Base-by-base conservation (phyloP, 2,888 invertebrate species). In the Tryphoninae sp. region DNA sequence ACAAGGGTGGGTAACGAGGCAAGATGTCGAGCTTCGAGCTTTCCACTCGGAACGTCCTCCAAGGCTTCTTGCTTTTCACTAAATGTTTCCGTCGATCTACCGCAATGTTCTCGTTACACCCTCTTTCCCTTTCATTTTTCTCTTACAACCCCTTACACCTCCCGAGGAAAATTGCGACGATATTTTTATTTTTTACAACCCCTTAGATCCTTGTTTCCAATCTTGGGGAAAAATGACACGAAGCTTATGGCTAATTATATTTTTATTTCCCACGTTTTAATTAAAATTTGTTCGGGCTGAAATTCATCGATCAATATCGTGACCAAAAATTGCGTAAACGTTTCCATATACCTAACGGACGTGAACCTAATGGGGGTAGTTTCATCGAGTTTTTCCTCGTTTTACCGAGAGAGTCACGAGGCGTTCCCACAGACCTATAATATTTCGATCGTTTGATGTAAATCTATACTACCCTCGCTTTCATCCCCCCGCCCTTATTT, bases 401-500 rank as follows among this genome's bases (percentile, higher is more conserved):
- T 53, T 4, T 72, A 49, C 7, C 8, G 53, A 4, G 9, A 8
- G 49, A 40, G 53, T 51, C 51, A 49, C 13, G n/a, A 42, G 42
- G 64, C 22, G 13, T 64, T 42, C 42, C 42, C 8, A 16, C 42
- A 49, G 26, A 49, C 71, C 26, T 42, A 23, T 51, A 62, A 62
- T 11, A 64, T 64, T 53, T 40, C 53, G 33, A 72, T 19, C 11
- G 53, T 73, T 73, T 53, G 42, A 53, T n/a, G 64, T n/a, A 53
- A 73, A 73, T 73, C 73, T 62, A 73, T 73, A 73, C 64, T 55
- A 77, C 73, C 73, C 81, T 72, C 53, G 51, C 78, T 68, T 42
- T 59, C 64, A 26, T 55, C 51, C 55, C 13, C 33, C 42, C 53
- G 23, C 59, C 45, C 64, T 65, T 19, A 22, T 55, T 71, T 78